Base-by-base conservation (phyloP, 2,888 invertebrate genomes). In the Acronicta alni region DNA sequence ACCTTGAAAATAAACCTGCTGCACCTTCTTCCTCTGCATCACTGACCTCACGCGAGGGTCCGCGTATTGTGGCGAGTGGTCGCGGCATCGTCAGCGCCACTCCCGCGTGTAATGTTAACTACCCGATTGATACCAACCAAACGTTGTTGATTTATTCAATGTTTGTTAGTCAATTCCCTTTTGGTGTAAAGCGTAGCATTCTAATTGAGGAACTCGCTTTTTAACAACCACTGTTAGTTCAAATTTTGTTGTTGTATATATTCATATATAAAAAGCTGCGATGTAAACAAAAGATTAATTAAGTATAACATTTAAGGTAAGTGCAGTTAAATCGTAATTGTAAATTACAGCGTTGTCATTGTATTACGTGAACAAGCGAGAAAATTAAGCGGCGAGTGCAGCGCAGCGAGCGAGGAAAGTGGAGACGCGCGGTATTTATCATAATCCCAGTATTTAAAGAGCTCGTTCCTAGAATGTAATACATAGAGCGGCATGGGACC, bases 381-480 rank as follows among this genome's bases (percentile, higher is more conserved):
- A 30, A 58, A 57, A 72, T 75, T 52, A 72, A 69, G 52, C 61
- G 39, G 15, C 16, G 48, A 61, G 37, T 53, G 57, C 63, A 30
- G 32, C 16, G 45, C 37, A n/a, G 18, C 15, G 38, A 39, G 58
- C 44, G 30, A 42, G n/a, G 39, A 14, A 35, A 44, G 55, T 8
- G 23, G 45, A 48, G 45, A 57, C 43, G 43, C 54, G 45, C 59
- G 41, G 49, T 59, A 60, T 76, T 76, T 60, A 68, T 75, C 60
- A 73, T 77, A 75, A 73, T 73, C 56, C 63, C 20, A 64, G 68
- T 64, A 54, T 71, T 75, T 69, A 67, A 69, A 77, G 75, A 69
- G 71, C 64, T 48, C 59, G 56, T 35, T 45, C 51, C 57, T 58
- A 60, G 71, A 76, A 66, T 65, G 67, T 76, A 70, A 73, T 61